Evolutionary conservation across 1,140 invertebrate genomes (phyloP), one percentile per base, ranked within the genome.

Genomic region (Melanaphis sacchari): DNA sequence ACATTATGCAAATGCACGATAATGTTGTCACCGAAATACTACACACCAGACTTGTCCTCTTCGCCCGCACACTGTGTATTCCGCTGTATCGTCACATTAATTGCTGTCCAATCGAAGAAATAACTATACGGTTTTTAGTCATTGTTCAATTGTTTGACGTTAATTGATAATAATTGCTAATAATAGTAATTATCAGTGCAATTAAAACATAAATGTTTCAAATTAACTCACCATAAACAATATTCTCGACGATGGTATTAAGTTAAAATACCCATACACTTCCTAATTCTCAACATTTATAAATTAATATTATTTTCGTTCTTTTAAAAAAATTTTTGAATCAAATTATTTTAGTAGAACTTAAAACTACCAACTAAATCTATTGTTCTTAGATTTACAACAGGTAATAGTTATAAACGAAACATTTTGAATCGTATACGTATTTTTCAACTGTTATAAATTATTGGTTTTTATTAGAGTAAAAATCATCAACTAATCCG

Each of bases 1-100:
- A 90, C 89, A 21, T 41, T 66, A 90, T 90, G 52, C 89, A 90
- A 66, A 90, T 59, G 24, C n/a, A 31, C 89, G 54, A 90, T 66
- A 90, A 41, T 54, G 36, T 66, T 31, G 89, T 66, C 40, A 41
- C 38, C 40, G 54, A 59, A 89, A 36, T n/a, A 31, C 43, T 84
- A 87, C 85, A 84, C 84, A 4, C 40, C 41, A 84, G 36, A 40
- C 76, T 24, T 24, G 7, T 38, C 21, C 31, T 24, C 1, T 21
- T 38, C 76, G 5, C 24, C 36, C 8, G 24, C 82, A 84, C 82
- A 41, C 24, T 1, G 82, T 41, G 40, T 22, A 46, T 18, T 18
- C 0, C 43, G 36, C 0, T 49, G 21, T 18, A 46, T 43, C 31
- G 36, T 26, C 85, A 18, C 41, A 38, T n/a, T n/a, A 76, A 76